Evolutionary conservation across 92 coral and sea anemone species (phyloP).

Genomic region (Paramuricea clavata): DNA sequence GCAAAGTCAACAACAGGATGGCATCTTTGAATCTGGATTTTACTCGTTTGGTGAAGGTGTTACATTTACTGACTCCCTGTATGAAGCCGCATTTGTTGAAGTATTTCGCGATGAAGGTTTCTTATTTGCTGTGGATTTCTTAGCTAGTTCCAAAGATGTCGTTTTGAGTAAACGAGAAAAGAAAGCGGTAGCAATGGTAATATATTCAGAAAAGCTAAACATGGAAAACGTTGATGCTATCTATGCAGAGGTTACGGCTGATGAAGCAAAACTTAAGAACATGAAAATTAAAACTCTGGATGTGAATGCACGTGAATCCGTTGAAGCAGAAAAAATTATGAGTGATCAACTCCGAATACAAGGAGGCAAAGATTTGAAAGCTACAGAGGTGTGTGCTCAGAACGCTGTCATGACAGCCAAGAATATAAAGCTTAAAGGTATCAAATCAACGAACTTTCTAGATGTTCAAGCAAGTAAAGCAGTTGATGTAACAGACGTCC

Average conservation of each 20-base stretch:
- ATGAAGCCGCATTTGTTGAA: slow-evolving; percentile 72
- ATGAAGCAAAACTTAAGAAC: neutral
- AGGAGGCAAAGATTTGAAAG: neutral
- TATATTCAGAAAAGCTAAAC: slow-evolving; percentile 57
- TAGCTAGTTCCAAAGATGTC: slow-evolving; percentile 61
- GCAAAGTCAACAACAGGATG: slow-evolving; percentile 52
- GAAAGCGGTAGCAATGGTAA: slow-evolving; percentile 68
- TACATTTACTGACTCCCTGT: slow-evolving; percentile 62
- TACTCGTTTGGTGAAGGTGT: slow-evolving; percentile 67
- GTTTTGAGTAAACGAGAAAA: slow-evolving; percentile 68
- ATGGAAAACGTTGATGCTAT: slow-evolving; percentile 9
- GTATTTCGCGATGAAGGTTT: slow-evolving; percentile 65
- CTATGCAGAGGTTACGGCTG: neutral
- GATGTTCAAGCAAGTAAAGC: neutral
- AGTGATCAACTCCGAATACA: neutral
- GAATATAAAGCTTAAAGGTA: neutral
- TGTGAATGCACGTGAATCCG: slow-evolving; percentile 2
- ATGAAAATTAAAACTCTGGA: neutral
- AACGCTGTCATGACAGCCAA: neutral
- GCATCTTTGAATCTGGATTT: slow-evolving; percentile 70
- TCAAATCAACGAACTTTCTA: neutral
- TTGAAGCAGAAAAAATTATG: neutral
- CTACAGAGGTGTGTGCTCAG: neutral
- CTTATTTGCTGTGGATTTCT: slow-evolving; percentile 62
- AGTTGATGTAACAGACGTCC: neutral